Percentiles rank a stretch among this genome's conserved stretches.
Conservation (phyloP, 2,797 vertebrate genomes). For the Sciaenops ocellatus region DNA sequence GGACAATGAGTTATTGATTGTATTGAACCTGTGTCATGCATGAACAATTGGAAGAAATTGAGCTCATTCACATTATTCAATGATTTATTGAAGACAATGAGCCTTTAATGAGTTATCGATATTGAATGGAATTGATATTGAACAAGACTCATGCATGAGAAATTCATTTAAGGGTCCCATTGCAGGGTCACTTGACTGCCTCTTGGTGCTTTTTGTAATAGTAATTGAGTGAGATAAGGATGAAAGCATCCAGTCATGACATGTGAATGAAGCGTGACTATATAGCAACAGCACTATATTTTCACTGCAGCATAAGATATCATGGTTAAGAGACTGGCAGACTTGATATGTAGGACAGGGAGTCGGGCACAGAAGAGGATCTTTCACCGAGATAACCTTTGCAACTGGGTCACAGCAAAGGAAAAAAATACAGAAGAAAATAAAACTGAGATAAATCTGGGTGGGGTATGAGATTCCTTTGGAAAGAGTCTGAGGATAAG, state of each 20-base stretch:
- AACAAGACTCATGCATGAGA: constrained; percentile 54
- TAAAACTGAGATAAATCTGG: constrained; percentile 61
- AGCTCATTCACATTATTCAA: constrained; percentile 55
- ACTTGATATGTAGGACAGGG: constrained; percentile 32
- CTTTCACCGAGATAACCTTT: constrained; percentile 47
- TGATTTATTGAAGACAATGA: constrained; percentile 45
- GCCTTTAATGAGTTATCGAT: constrained; percentile 65
- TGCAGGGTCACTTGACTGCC: not conserved
- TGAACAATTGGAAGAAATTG: constrained; percentile 53
- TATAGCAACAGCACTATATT: constrained; percentile 13
- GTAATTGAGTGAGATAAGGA: constrained; percentile 32
- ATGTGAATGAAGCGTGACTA: constrained; percentile 8
- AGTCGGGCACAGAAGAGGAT: constrained; percentile 34
- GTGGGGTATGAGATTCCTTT: constrained; percentile 47
- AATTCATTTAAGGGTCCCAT: constrained; percentile 42
- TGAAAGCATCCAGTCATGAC: constrained; percentile 23
- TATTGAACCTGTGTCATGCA: constrained; percentile 61
- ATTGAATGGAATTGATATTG: constrained; percentile 56
- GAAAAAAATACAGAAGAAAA: constrained; percentile 26
- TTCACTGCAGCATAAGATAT: constrained; percentile 8
- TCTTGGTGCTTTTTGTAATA: constrained; percentile 13
- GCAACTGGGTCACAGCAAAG: constrained; percentile 57
- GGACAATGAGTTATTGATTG: constrained; percentile 64
- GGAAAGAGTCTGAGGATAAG: constrained; percentile 67
- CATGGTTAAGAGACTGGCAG: constrained; percentile 30